Percentiles rank a stretch among this genome's conserved stretches.
These are phyloP conservation scores for Nibea coibor DNA, from an alignment of 2,113 vertebrate genomes.

Conservation along the genomic window DNA sequence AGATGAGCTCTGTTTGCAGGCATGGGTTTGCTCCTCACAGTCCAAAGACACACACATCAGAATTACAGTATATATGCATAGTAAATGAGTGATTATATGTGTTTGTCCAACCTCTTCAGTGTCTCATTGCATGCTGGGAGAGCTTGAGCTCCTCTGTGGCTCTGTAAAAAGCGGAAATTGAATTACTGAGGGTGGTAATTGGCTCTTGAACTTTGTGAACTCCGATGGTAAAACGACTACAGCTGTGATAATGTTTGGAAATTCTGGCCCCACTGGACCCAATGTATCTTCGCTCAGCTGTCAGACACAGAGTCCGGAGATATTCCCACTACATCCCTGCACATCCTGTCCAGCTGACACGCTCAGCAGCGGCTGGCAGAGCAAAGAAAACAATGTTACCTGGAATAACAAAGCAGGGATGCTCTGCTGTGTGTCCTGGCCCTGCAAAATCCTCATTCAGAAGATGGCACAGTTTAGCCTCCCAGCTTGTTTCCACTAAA, in stretches of 20 bases:
- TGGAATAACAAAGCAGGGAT: slow-evolving; percentile 17
- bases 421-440: slow-evolving; percentile 12
- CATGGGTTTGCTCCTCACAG: not conserved
- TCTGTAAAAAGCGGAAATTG: slow-evolving; percentile 11
- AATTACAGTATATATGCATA: not conserved
- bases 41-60: not conserved
- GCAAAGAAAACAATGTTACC: slow-evolving; percentile 15
- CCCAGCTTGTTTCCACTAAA: slow-evolving; percentile 1
- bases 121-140: slow-evolving; percentile 7
- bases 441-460: slow-evolving; percentile 14
- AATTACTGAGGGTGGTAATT: slow-evolving; percentile 1
- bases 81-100: not conserved
- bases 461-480: not conserved
- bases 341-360: slow-evolving; percentile 4
- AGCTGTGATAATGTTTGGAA: slow-evolving; percentile 10
- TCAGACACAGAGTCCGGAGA: slow-evolving; percentile 9
- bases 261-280: not conserved
- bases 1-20: not conserved
- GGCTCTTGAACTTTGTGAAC: not conserved
- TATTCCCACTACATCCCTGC: not conserved
- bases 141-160: not conserved
- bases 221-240: not conserved
- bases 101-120: not conserved
- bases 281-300: not conserved
- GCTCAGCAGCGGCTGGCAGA: slow-evolving; percentile 9